Base-by-base conservation (phyloP, 1,140 invertebrate genomes). In the Diploscapter pachys region DNA sequence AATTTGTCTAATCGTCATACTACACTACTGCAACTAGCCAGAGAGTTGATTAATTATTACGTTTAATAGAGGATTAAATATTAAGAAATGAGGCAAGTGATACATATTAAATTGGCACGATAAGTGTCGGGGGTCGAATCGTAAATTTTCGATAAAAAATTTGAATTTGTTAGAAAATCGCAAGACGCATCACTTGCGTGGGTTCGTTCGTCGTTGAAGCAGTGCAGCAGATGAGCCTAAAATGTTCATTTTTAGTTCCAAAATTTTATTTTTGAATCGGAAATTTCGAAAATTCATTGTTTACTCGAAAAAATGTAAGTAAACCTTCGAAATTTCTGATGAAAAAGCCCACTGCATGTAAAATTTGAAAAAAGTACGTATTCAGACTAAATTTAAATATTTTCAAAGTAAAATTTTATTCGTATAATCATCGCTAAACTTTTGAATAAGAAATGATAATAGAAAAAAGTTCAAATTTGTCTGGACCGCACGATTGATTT, bases 181-280 rank as follows among this genome's bases (percentile, higher is more conserved):
- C 31, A 31, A 31, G 31, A 31, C 31, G 31, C 31, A 31, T 31
- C 31, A 31, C 63, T 73, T 66, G 55, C 63, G 61, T 59, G 69
- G 75, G 61, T 66, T 77, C 70, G 77, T 72, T 77, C 77, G 78
- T 50, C 67, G 68, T 67, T 71, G 63, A 68, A 74, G 77, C 50
- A 78, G 69, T 59, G 77, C 77, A 56, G 77, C 77, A 63, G 77
- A 78, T 64, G 77, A 78, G 54, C 77, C 77, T 78, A 53, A 69
- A 78, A 62, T 51, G 57, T 5, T 53, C 49, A 55, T 11, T 4
- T 62, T 59, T 72, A 69, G 31, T 31, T 31, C 31, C 31, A 31
- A 31, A 31, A 31, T 31, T 55, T 31, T 6, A 5, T 55, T 54
- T 8, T 61, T 54, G 4, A 48, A 9, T n/a, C 31, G 50, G 11